Conservation (phyloP, 2,113 vertebrate species). For the Gavialis gangeticus region DNA sequence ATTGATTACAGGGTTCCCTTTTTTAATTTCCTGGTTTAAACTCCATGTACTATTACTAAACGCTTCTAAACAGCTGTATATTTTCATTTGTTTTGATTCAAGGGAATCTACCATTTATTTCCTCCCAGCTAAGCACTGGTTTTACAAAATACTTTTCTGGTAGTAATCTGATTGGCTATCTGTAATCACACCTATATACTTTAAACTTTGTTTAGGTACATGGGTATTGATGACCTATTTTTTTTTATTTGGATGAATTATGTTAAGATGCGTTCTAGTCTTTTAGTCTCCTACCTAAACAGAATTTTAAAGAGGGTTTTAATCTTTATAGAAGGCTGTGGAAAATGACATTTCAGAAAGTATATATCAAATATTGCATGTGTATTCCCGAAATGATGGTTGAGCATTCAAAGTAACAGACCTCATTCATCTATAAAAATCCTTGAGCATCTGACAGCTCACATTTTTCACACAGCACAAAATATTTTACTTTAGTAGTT, state of each 20-base stretch:
- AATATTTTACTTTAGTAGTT: background rate
- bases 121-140: background rate
- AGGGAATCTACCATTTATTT: background rate
- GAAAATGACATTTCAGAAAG: constrained; percentile 1
- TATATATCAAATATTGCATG: background rate
- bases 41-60: background rate
- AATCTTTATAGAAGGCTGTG: background rate
- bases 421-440: background rate
- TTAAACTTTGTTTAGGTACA: no score
- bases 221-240: no score
- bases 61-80: background rate
- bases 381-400: background rate
- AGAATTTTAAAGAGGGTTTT: background rate
- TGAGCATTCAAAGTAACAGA: background rate
- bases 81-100: background rate
- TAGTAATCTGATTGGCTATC: background rate
- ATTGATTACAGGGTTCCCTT: background rate
- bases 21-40: background rate
- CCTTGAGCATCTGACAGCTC: background rate
- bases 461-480: background rate
- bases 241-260: background rate
- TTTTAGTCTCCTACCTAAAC: background rate
- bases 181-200: no score
- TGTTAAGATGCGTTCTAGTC: background rate
- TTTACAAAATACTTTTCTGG: background rate